Evolutionary conservation across 2,797 vertebrate genomes (phyloP).

Genomic region (Lates japonicus): DNA sequence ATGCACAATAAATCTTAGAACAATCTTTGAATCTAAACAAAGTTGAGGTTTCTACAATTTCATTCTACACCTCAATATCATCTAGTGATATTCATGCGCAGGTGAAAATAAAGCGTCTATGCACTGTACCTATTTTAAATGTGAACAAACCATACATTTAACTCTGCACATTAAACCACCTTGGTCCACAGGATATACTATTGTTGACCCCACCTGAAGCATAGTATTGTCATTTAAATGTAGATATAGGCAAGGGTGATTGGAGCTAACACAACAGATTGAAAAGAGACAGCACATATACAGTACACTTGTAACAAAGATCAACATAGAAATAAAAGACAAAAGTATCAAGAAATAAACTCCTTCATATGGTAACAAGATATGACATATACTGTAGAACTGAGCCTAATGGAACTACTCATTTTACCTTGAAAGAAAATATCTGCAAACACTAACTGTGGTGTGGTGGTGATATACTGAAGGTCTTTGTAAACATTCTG

Average conservation of each 20-base stretch:
- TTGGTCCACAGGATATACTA: conserved; percentile 37
- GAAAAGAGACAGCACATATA: conserved; percentile 51
- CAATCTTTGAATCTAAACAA: conserved; percentile 55
- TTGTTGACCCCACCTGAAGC: conserved; percentile 54
- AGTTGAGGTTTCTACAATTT: conserved; percentile 39
- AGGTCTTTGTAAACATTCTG: conserved; percentile 75
- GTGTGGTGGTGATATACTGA: conserved; percentile 49
- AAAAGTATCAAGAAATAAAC: conserved; percentile 59
- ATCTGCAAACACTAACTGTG: conserved; percentile 67
- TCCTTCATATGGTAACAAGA: conserved; percentile 41
- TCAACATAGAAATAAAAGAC: conserved; percentile 58
- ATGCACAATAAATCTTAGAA: conserved; percentile 25
- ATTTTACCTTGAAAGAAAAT: conserved; percentile 65
- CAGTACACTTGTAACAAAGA: conserved; percentile 59
- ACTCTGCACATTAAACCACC: conserved; percentile 40
- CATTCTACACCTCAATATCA: conserved; percentile 36
- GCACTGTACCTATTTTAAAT: conserved; percentile 57
- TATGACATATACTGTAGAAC: conserved; percentile 48
- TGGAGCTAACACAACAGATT: conserved; percentile 57
- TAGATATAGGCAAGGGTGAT: conserved; percentile 81
- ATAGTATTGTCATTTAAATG: conserved; percentile 72
- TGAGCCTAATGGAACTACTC: conserved; percentile 53
- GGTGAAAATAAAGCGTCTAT: conserved; percentile 62
- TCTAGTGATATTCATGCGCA: conserved; percentile 59
- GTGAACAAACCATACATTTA: conserved; percentile 42